phyloP scores from a whole-genome alignment of 2,888 invertebrate genomes.

The Rhaphigaster nebulosa region DNA sequence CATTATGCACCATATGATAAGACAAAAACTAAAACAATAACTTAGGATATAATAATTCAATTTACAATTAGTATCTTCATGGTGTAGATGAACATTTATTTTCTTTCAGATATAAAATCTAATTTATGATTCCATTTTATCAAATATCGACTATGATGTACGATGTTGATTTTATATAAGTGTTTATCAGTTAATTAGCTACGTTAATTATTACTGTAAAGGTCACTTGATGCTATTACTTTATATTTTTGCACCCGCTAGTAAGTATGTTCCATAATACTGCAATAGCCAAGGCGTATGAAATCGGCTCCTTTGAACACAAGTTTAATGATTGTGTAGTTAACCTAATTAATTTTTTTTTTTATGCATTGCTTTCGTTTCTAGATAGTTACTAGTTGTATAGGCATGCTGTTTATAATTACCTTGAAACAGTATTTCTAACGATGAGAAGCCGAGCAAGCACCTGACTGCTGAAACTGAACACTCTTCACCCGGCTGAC shows the following conservation, averaged over 20 bases:
- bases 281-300: not conserved
- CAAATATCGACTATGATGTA: not conserved
- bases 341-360: not conserved
- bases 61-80: too few species aligned
- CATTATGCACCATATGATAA: too few species aligned
- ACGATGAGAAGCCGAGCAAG: not conserved
- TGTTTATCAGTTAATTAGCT: not conserved
- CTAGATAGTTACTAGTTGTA: not conserved
- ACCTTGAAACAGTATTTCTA: not conserved
- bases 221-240: not conserved
- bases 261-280: not conserved
- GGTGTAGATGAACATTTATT: too few species aligned
- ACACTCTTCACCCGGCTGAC: not conserved
- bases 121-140: too few species aligned
- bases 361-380: not conserved
- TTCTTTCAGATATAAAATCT: too few species aligned
- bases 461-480: not conserved
- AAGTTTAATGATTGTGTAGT: not conserved
- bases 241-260: not conserved
- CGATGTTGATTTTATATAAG: not conserved
- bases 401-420: not conserved
- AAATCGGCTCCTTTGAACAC: not conserved
- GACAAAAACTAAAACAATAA: too few species aligned
- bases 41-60: too few species aligned
- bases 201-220: not conserved